These are phyloP conservation scores for Hybognathus amarus DNA, from an alignment of 2,797 vertebrate genomes.

Conservation along the genomic window DNA sequence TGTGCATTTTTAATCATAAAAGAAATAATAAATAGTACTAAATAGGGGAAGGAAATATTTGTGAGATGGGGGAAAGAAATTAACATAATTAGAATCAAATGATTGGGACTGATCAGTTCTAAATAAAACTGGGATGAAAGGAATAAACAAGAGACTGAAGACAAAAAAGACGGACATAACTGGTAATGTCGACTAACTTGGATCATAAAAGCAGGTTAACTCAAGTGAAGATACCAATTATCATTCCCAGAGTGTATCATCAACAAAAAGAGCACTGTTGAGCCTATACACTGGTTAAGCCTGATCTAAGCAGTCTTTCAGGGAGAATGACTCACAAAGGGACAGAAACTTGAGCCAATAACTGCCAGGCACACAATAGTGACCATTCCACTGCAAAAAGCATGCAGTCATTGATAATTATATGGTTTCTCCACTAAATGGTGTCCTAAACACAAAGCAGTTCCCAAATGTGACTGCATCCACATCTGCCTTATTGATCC, in stretches of 20 bases:
- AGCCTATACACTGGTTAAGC: slow-evolving; percentile 21
- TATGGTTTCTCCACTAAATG: neutral
- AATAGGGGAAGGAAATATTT: neutral
- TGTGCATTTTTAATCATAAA: neutral
- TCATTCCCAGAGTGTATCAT: slow-evolving; percentile 20
- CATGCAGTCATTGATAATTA: slow-evolving; percentile 21
- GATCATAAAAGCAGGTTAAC: slow-evolving; percentile 17
- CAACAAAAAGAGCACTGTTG: slow-evolving; percentile 26
- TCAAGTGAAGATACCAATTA: slow-evolving; percentile 9
- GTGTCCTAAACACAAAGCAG: neutral
- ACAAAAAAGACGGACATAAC: neutral
- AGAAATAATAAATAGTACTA: neutral
- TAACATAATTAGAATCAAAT: too few relatives aligned
- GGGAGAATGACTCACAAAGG: slow-evolving; percentile 65
- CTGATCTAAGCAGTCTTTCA: slow-evolving; percentile 69
- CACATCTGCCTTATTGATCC: neutral
- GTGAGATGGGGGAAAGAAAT: neutral
- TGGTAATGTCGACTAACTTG: neutral
- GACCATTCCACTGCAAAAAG: slow-evolving; percentile 17
- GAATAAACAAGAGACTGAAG: neutral
- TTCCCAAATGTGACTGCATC: neutral
- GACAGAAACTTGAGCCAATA: slow-evolving; percentile 65
- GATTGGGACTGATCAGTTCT: too few relatives aligned
- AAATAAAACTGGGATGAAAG: neutral
- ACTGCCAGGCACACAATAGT: slow-evolving; percentile 53